Conservation (phyloP, 2,113 vertebrate species). For the Gavia stellata region DNA sequence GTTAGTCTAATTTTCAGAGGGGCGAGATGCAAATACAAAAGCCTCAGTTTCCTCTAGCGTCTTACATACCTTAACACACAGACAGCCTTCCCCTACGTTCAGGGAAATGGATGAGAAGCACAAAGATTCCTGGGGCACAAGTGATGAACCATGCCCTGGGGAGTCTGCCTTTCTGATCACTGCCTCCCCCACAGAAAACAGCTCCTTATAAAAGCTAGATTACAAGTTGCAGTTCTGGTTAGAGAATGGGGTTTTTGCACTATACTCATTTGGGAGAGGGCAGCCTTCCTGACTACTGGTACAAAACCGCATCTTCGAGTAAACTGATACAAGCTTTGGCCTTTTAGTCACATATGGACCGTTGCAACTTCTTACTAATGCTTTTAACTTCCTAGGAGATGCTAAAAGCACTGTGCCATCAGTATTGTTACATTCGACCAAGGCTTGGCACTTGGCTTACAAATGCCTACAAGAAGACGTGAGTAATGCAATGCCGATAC, state of each 20-base stretch:
- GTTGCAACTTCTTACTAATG: not conserved
- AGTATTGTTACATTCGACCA: not conserved
- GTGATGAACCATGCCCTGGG: fast-evolving
- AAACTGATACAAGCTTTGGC: not conserved
- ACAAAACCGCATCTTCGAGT: fast-evolving
- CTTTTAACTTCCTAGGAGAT: not conserved
- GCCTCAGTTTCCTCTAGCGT: not conserved
- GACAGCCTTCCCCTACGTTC: not conserved
- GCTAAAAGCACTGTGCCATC: not conserved
- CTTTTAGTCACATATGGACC: not conserved
- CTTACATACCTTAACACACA: not conserved
- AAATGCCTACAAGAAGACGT: not conserved
- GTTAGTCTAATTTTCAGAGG: not conserved
- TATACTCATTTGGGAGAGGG: not conserved
- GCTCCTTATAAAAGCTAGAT: not conserved
- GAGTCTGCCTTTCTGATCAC: not conserved
- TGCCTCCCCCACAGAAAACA: not conserved
- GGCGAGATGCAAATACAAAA: not conserved
- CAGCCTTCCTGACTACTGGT: not conserved
- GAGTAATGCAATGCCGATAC: not conserved
- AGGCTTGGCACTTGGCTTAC: not conserved
- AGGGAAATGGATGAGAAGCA: not conserved
- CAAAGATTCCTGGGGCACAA: not conserved
- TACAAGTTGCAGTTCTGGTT: not conserved
- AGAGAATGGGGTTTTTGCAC: not conserved